Base-by-base conservation (phyloP, 2,113 vertebrate genomes). In the Hemiprocne comata region DNA sequence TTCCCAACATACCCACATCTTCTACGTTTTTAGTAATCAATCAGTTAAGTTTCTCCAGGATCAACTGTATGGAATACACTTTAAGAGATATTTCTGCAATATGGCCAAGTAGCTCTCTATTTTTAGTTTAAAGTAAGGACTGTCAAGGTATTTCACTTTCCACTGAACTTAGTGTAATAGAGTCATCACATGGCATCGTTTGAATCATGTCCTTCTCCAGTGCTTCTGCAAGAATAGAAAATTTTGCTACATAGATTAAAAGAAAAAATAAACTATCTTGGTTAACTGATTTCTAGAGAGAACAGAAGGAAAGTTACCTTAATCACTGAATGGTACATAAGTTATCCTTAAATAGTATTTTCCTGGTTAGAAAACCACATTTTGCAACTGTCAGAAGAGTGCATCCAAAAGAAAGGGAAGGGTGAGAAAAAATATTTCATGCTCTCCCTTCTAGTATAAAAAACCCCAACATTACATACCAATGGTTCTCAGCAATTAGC, bases 401-500 rank as follows among this genome's bases (percentile, higher is more conserved):
- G 7, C 58, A 29, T 78, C 16, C 19, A 58, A 46, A 83, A 58
- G 23, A 69, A 83, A 54, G 7, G 10, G 8, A 77, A 77, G 17
- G 10, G 13, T 1, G 0, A 77, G 12, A 51, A 77, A 8, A 75
- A 69, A 25, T 6, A 69, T 31, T 53, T 46, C 21, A 19, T 66
- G 33, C 57, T 61, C 11, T 85, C 66, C 36, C 8, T 33, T 34
- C 19, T 62, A 72, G 29, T 54, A 44, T 9, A 53, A 60, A 40
- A 87, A 77, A 42, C 12, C 12, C 40, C 40, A 42, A 31, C 21
- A 25, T 16, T 33, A 95, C 98, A 85, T 66, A 99, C 99, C 99
- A 99, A 90, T 99, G 99, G 54, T 99, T 97, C 87, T 99, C 98
- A 38, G 99, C 99, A 67, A 99, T 99, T 66, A 99, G 98, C 29